These are phyloP conservation scores for Thymelicus sylvestris DNA, from an alignment of 2,888 invertebrate species.

Conservation along the genomic window DNA sequence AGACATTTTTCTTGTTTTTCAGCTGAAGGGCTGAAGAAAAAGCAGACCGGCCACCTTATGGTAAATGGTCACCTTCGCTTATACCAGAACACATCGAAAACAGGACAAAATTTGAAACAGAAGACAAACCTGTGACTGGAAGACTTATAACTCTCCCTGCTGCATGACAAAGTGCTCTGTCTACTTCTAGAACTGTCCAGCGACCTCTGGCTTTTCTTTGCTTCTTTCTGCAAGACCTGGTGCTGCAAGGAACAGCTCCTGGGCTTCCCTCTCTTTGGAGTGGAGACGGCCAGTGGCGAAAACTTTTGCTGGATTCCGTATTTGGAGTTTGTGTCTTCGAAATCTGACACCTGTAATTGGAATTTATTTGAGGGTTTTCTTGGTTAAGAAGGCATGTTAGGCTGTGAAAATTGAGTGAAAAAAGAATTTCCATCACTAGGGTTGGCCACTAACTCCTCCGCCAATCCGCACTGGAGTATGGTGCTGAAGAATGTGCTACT, in stretches of 20 bases:
- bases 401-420: too few species aligned
- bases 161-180: constrained; percentile 51
- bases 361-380: too few species aligned
- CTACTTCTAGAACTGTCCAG: constrained; percentile 48
- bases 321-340: constrained; percentile 69
- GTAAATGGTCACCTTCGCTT: too few species aligned
- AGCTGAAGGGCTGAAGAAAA: neutral
- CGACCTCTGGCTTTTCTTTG: constrained; percentile 46
- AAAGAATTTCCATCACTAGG: too few species aligned
- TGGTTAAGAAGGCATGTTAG: too few species aligned
- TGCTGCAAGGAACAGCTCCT: constrained; percentile 62
- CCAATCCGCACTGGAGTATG: too few species aligned
- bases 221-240: constrained; percentile 41
- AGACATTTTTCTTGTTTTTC: too few species aligned
- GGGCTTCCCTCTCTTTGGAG: constrained; percentile 60
- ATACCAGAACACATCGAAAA: too few species aligned
- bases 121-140: constrained; percentile 53
- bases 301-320: constrained; percentile 59
- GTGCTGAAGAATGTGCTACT: too few species aligned
- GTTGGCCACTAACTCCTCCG: too few species aligned
- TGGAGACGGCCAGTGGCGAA: constrained; percentile 61
- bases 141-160: constrained; percentile 58
- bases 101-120: too few species aligned
- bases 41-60: neutral
- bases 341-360: constrained; percentile 67